phyloP scores from a whole-genome alignment of 2,113 vertebrate genomes.

The Anser brachyrhynchus region DNA sequence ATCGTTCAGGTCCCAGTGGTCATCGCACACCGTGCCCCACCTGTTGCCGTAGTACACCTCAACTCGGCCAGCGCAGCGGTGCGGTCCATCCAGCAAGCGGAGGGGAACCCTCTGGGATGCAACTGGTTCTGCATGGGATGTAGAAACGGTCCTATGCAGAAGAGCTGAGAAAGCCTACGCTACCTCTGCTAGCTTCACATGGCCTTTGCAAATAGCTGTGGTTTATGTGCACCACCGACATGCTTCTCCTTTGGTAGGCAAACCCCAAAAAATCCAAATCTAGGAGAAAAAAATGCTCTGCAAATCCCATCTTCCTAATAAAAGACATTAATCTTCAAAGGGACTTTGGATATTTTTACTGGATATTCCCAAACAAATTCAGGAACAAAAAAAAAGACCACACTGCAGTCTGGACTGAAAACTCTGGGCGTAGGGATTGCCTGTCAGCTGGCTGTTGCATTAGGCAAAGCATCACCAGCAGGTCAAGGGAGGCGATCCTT shows the following conservation, averaged over 20 bases:
- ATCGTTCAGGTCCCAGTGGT: background rate
- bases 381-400: background rate
- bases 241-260: background rate
- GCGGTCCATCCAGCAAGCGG: background rate
- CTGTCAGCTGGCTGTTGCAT: background rate
- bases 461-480: background rate
- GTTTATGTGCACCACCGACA: accelerated
- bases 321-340: background rate
- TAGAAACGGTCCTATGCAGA: background rate
- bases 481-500: background rate
- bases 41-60: conserved; percentile 1
- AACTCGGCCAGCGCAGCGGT: conserved; percentile 21
- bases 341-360: background rate
- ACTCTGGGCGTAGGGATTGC: background rate
- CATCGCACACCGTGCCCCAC: conserved; percentile 41
- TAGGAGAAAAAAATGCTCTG: background rate
- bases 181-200: accelerated
- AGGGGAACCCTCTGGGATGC: background rate
- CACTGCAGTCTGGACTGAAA: background rate
- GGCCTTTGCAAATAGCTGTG: background rate
- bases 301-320: background rate
- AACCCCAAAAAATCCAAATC: background rate
- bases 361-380: background rate
- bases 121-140: background rate
- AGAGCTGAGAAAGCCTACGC: background rate